Evolutionary conservation across 37 sponge, comb jelly and placozoan genomes (phyloP).

Genomic region (Dysidea cf. avara): DNA sequence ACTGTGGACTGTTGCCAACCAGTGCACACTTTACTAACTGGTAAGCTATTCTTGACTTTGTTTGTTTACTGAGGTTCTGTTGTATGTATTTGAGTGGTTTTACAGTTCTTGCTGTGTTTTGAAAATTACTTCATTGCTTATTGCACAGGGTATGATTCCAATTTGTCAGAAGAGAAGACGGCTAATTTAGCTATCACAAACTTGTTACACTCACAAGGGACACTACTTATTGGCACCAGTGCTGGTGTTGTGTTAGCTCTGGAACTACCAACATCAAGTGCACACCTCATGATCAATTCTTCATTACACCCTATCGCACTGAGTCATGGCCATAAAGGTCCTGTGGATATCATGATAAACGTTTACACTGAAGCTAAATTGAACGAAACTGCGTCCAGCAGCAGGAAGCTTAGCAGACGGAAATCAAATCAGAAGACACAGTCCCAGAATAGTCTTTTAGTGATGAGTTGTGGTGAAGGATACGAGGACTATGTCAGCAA

Average conservation of each 20-base stretch:
- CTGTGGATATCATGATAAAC: conserved; percentile 11
- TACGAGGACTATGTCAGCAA: conserved; percentile 16
- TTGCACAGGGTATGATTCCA: conserved; percentile 52
- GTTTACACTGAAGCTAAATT: not conserved
- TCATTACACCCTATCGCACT: conserved; percentile 11
- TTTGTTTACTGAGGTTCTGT: no score
- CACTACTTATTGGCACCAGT: conserved; percentile 69
- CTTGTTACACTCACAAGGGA: conserved; percentile 14
- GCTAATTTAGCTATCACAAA: conserved; percentile 44
- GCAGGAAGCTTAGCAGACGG: no score
- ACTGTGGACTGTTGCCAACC: conserved; percentile 50
- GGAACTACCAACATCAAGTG: conserved; percentile 36
- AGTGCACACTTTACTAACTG: conserved; percentile 37
- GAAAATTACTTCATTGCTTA: no score
- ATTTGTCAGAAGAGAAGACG: conserved; percentile 69
- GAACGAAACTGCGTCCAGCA: not conserved
- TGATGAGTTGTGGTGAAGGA: conserved; percentile 23
- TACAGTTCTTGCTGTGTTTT: no score
- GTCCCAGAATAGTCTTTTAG: not conserved
- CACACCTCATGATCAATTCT: not conserved
- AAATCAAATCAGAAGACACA: not conserved
- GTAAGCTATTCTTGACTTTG: conserved; percentile 15
- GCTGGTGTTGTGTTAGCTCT: conserved; percentile 65
- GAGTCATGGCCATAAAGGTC: conserved; percentile 23
- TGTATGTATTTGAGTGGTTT: no score